Percentiles rank a stretch among this genome's conserved stretches.
These are phyloP conservation scores for Halictus quadricinctus DNA, from an alignment of 2,888 invertebrate species.

Conservation along the genomic window DNA sequence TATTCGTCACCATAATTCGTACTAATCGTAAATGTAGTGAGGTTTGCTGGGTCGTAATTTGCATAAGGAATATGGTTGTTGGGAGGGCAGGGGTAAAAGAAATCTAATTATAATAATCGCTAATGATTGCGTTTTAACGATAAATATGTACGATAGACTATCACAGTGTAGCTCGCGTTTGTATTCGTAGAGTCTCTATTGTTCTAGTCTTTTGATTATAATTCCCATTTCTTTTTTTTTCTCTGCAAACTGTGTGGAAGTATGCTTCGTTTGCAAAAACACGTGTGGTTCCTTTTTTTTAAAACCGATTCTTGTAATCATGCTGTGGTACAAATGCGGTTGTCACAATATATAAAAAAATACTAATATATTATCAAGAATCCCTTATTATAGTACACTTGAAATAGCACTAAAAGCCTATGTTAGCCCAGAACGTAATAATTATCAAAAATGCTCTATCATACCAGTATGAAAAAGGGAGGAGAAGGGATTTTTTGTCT, in stretches of 20 bases:
- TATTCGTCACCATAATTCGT: slow-evolving; percentile 54
- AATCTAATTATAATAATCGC: slow-evolving; percentile 50
- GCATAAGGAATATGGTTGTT: slow-evolving; percentile 26
- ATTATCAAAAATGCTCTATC: slow-evolving; percentile 31
- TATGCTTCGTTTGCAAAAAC: slow-evolving; percentile 32
- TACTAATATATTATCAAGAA: slow-evolving; percentile 51
- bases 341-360: slow-evolving; percentile 62
- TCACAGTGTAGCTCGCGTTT: slow-evolving; percentile 65
- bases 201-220: slow-evolving; percentile 58
- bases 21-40: slow-evolving; percentile 51
- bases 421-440: slow-evolving; percentile 36
- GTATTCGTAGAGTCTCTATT: slow-evolving; percentile 54
- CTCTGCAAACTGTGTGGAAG: slow-evolving; percentile 36
- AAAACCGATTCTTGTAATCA: slow-evolving; percentile 26
- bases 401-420: slow-evolving; percentile 47
- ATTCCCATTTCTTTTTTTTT: slow-evolving; percentile 19
- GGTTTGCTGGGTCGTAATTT: slow-evolving; percentile 47
- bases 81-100: slow-evolving; percentile 4
- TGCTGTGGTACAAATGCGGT: slow-evolving; percentile 58
- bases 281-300: neutral
- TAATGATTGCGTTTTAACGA: slow-evolving; percentile 56
- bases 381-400: slow-evolving; percentile 49
- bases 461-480: slow-evolving; percentile 23
- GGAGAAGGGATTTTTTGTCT: neutral
- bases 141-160: slow-evolving; percentile 60